Evolutionary conservation across 2,797 vertebrate genomes (phyloP).

Genomic region (Gouania willdenowi): DNA sequence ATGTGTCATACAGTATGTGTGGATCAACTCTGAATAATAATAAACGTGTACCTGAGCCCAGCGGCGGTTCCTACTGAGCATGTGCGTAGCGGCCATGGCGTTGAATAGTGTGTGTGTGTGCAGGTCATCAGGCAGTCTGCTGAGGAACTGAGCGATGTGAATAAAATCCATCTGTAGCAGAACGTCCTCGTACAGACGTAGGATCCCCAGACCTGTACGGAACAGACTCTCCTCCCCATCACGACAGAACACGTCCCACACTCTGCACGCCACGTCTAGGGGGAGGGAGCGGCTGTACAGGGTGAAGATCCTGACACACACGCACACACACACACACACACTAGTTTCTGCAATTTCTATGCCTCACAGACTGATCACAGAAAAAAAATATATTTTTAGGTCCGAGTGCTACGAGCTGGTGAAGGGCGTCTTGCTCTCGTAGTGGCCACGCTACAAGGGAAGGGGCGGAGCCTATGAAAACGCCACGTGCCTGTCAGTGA

Average conservation of each 20-base stretch:
- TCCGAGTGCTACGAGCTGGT: too few relatives aligned
- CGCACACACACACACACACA: too few relatives aligned
- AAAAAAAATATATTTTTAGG: too few relatives aligned
- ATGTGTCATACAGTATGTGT: too few relatives aligned
- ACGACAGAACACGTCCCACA: slow-evolving; percentile 96
- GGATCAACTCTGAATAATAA: too few relatives aligned
- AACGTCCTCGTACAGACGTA: slow-evolving; percentile 88
- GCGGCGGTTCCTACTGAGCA: slow-evolving; percentile 90
- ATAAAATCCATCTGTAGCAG: slow-evolving; percentile 97
- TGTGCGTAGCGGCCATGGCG: slow-evolving; percentile 88
- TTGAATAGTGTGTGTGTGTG: slow-evolving; percentile 83
- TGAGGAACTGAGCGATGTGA: slow-evolving; percentile 94
- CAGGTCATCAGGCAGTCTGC: slow-evolving; percentile 87
- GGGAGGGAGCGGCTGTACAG: slow-evolving; percentile 93
- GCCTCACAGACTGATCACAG: too few relatives aligned
- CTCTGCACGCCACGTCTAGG: slow-evolving; percentile 90
- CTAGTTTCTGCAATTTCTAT: too few relatives aligned
- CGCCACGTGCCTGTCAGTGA: too few relatives aligned
- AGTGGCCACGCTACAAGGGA: too few relatives aligned
- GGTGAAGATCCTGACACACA: slow-evolving; percentile 87
- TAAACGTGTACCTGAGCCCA: slow-evolving; percentile 85
- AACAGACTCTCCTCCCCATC: slow-evolving; percentile 95
- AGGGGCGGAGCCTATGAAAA: too few relatives aligned
- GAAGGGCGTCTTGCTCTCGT: too few relatives aligned
- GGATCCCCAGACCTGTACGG: slow-evolving; percentile 87